A percentile compares a stretch with the other conserved stretches of the same genome.
phyloP scores from a whole-genome alignment of 2,888 invertebrate genomes.

The Macrosoma leucophasiata region DNA sequence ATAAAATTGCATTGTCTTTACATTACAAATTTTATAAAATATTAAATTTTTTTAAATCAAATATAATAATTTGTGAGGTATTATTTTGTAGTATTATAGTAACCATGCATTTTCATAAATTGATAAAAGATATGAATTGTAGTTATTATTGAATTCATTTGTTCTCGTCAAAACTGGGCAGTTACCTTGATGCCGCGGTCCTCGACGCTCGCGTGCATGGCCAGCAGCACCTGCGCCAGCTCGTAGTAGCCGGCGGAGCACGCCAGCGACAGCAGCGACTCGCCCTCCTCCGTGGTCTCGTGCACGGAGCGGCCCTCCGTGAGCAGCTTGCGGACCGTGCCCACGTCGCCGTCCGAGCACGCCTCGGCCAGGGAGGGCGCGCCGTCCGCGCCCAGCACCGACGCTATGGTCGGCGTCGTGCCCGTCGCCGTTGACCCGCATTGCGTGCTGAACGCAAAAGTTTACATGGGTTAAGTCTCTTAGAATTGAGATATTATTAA shows the following conservation, averaged over 20 bases:
- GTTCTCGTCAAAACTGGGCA: no score
- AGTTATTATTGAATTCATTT: no score
- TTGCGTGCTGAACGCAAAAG: slow-evolving; percentile 52
- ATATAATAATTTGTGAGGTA: no score
- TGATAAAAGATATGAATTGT: no score
- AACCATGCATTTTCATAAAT: no score
- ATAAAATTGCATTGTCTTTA: no score
- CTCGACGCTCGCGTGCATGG: slow-evolving; percentile 98
- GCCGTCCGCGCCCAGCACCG: slow-evolving; percentile 53
- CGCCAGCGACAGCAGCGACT: slow-evolving; percentile 95
- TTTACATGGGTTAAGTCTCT: background rate
- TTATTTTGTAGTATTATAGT: no score
- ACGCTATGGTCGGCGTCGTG: slow-evolving; percentile 37
- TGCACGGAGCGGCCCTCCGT: slow-evolving; percentile 96
- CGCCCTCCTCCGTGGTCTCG: slow-evolving; percentile 98
- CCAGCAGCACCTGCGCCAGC: slow-evolving; percentile 95
- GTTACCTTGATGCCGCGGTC: slow-evolving; percentile 92
- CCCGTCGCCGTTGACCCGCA: slow-evolving; percentile 64
- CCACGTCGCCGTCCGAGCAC: slow-evolving; percentile 95
- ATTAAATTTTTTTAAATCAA: no score
- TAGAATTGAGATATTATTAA: no score
- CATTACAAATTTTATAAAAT: no score
- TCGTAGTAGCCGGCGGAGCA: slow-evolving; percentile 99
- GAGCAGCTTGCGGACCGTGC: slow-evolving; percentile 91
- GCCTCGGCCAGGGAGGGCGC: slow-evolving; percentile 91